Evolutionary conservation across 1,140 invertebrate species (phyloP).

Genomic region (Zaprionus tsacasi): DNA sequence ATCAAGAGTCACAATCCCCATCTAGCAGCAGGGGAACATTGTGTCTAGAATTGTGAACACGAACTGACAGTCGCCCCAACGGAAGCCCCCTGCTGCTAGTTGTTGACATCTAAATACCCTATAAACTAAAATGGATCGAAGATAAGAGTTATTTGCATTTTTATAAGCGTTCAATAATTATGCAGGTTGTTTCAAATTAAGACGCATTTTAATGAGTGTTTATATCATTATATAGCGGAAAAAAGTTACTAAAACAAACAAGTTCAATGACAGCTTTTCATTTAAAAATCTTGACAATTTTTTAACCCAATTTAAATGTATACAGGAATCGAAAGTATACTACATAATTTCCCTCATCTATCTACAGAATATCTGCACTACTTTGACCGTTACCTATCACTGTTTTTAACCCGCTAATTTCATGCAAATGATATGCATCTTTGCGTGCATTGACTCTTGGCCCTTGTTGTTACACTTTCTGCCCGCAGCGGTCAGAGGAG

Average conservation of each 20-base stretch:
- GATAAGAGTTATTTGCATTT: constrained; percentile 1
- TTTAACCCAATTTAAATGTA: too few species aligned
- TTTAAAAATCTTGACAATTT: too few species aligned
- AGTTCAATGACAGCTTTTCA: too few species aligned
- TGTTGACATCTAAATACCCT: background rate
- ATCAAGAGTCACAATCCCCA: constrained; percentile 65
- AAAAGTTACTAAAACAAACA: background rate
- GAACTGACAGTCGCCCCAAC: constrained; percentile 1
- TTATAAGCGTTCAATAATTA: background rate
- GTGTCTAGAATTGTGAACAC: constrained; percentile 32
- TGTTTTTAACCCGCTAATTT: constrained; percentile 58
- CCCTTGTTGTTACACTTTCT: constrained; percentile 70
- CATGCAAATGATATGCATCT: constrained; percentile 59
- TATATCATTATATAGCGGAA: too few species aligned
- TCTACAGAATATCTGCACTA: background rate
- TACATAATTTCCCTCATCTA: too few species aligned
- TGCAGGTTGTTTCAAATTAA: background rate
- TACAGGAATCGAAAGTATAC: too few species aligned
- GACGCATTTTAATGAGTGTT: background rate
- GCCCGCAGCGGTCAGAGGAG: constrained; percentile 37
- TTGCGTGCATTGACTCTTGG: constrained; percentile 34
- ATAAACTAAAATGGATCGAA: background rate
- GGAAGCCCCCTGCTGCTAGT: background rate
- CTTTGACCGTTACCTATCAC: background rate
- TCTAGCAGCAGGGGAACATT: background rate